Base-by-base conservation (phyloP, 2,113 vertebrate genomes). In the Aptenodytes forsteri region DNA sequence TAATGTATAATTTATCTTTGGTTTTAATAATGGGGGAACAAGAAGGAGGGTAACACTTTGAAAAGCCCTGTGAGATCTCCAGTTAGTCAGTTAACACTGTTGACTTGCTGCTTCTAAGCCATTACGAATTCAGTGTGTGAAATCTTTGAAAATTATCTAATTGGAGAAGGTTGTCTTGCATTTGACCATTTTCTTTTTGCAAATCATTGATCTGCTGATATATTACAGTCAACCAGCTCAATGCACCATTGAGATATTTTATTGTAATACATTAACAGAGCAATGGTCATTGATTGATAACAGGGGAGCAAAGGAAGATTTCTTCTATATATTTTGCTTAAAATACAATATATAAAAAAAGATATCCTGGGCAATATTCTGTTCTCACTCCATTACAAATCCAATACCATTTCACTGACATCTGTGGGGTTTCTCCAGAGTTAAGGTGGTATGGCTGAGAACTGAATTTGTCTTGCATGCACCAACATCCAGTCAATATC, bases 201-300 rank as follows among this genome's bases (percentile, higher is more conserved):
- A 94, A 80, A 50, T 67, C 95, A 97, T 97, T 97, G 97, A 95
- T 97, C 93, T 94, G 72, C 85, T 97, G 97, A 97, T 97, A 83
- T 96, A 97, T 97, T 96, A 42, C 94, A 95, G 87, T 95, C 96
- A 96, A 89, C 32, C 87, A 83, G 87, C 40, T 97, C 92, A 95
- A 95, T 96, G 89, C 88, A 92, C 75, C 9, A 0, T 91, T 96
- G 93, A 97, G 94, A 92, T 94, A 95, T 95, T 98, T 97, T 97
- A 97, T 96, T 94, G 96, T 93, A 96, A 96, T 87, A 87, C 96
- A 95, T 97, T 97, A 97, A 96, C 49, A 96, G 71, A 84, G 93
- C 91, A 93, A 88, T 86, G 62, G 87, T 90, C 94, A 96, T 97
- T 97, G 97, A 98, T 97, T 96, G 96, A 97, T 97, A 91, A 88